Percentiles rank a stretch among this genome's conserved stretches.
phyloP scores from a whole-genome alignment of 1,140 invertebrate genomes.

The Brachystomella parvula region DNA sequence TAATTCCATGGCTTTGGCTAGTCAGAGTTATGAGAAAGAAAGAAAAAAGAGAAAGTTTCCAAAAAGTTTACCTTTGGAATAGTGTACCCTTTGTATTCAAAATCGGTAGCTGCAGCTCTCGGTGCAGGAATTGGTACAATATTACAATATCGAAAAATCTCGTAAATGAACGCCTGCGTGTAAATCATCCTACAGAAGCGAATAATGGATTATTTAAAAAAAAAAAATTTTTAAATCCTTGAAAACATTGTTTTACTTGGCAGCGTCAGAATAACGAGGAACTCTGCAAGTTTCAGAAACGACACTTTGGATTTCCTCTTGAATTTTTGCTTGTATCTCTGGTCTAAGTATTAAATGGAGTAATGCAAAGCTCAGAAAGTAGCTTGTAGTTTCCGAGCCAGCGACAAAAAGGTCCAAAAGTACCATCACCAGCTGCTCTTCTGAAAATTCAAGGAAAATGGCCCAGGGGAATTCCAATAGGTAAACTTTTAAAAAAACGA shows the following conservation, averaged over 20 bases:
- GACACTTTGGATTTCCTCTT: conserved; percentile 67
- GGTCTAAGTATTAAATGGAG: conserved; percentile 65
- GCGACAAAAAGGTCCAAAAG: conserved; percentile 48
- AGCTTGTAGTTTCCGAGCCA: conserved; percentile 70
- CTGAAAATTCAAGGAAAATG: neutral
- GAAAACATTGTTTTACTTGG: conserved; percentile 47
- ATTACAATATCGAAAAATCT: conserved; percentile 66
- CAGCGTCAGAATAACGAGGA: conserved; percentile 57
- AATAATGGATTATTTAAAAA: neutral
- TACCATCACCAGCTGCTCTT: conserved; percentile 4
- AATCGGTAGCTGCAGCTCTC: conserved; percentile 63
- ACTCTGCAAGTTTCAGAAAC: conserved; percentile 57
- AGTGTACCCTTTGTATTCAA: conserved; percentile 57
- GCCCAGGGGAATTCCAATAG: neutral
- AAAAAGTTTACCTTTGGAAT: conserved; percentile 57
- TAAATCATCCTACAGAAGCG: conserved; percentile 62
- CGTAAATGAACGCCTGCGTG: conserved; percentile 63
- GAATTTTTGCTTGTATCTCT: conserved; percentile 65
- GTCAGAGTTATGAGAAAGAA: neutral
- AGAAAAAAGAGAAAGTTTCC: neutral
- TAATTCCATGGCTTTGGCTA: neutral
- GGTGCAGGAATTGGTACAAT: conserved; percentile 62
- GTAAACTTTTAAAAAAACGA: neutral
- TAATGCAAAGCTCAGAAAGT: conserved; percentile 65
- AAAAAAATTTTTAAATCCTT: neutral